Percentiles rank a stretch among this genome's conserved stretches.
phyloP scores from a whole-genome alignment of 2,113 vertebrate genomes.

The Sebastes fasciatus region DNA sequence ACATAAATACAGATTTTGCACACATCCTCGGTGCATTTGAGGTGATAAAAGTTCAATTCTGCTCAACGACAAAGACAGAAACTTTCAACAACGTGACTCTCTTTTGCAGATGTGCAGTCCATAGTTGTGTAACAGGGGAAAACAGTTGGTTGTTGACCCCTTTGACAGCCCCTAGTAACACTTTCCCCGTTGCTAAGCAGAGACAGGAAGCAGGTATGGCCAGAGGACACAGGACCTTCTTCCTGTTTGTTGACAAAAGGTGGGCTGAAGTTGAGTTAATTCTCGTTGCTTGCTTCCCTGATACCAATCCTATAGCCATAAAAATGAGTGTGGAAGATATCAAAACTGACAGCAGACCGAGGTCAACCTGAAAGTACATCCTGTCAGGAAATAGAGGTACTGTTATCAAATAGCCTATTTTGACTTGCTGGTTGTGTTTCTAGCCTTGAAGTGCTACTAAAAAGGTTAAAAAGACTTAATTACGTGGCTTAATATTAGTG shows the following conservation, averaged over 20 bases:
- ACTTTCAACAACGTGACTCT: neutral
- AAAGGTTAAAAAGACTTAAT: neutral
- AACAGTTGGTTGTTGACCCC: constrained; percentile 14
- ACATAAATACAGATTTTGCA: neutral
- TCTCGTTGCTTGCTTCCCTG: neutral
- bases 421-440: neutral
- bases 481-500: neutral
- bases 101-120: neutral
- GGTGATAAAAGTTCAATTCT: neutral
- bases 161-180: neutral
- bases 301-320: neutral
- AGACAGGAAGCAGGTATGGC: constrained; percentile 41
- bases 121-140: neutral
- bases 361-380: neutral
- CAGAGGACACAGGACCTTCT: constrained; percentile 14
- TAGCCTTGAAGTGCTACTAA: neutral
- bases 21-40: neutral
- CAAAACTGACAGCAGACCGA: constrained; percentile 3
- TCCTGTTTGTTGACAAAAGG: constrained; percentile 46
- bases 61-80: neutral
- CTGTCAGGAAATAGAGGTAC: constrained; percentile 1
- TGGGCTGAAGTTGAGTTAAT: neutral
- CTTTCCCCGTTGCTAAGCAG: constrained; percentile 31
- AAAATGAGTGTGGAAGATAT: constrained; percentile 11
- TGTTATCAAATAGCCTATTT: neutral